Conservation (phyloP, 2,888 invertebrate genomes). For the Xylota segnis region DNA sequence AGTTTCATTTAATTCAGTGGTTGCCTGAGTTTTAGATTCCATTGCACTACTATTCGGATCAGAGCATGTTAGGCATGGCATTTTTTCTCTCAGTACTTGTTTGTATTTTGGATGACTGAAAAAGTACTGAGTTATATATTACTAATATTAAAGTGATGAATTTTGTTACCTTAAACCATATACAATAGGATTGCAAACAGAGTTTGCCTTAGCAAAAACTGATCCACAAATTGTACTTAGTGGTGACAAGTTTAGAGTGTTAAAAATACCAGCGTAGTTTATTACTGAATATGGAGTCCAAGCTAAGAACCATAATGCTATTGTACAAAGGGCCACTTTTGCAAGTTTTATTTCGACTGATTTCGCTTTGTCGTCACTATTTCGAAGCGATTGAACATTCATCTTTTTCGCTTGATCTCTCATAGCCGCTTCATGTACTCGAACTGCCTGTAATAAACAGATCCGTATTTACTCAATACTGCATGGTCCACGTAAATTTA, state of each 20-base stretch:
- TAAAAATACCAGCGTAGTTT: conserved; percentile 86
- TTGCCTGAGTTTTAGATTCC: conserved; percentile 81
- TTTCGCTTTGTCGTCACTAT: conserved; percentile 85
- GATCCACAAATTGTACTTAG: conserved; percentile 86
- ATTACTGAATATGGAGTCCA: conserved; percentile 88
- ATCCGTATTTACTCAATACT: no score
- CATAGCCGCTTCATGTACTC: conserved; percentile 86
- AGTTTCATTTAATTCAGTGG: conserved; percentile 82
- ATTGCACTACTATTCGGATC: conserved; percentile 79
- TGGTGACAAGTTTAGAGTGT: conserved; percentile 85
- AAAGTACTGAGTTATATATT: not conserved
- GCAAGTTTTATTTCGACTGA: conserved; percentile 87
- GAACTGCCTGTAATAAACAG: conserved; percentile 84
- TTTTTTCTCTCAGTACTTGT: conserved; percentile 86
- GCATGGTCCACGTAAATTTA: no score
- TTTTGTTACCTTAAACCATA: conserved; percentile 87
- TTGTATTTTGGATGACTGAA: conserved; percentile 87
- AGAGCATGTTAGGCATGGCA: conserved; percentile 87
- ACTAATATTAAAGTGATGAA: not conserved
- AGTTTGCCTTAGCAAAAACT: conserved; percentile 87
- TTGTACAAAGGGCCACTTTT: conserved; percentile 87
- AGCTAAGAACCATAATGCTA: conserved; percentile 88
- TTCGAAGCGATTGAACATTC: conserved; percentile 87
- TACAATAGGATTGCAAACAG: conserved; percentile 87
- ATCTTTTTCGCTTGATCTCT: conserved; percentile 88